Conservation (phyloP, 2,113 vertebrate species). For the Gnathonemus echidnorhynchus region DNA sequence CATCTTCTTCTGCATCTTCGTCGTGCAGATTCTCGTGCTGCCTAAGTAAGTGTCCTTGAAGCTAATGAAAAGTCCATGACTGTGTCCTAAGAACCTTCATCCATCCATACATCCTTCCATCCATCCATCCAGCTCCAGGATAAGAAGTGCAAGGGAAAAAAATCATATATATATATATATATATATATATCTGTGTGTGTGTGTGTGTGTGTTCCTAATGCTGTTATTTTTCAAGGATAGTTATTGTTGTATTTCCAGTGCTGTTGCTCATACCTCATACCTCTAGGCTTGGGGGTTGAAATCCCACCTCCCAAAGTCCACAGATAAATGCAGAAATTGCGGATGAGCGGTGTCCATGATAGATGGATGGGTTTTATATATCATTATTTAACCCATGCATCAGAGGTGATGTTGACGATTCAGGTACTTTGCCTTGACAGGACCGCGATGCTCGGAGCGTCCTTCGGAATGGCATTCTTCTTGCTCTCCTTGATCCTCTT, state of each 20-base stretch:
- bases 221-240: neutral
- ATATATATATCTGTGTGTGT: neutral
- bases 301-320: neutral
- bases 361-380: neutral
- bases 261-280: neutral
- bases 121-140: neutral
- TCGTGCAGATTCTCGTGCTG: constrained; percentile 88
- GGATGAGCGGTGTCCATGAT: neutral
- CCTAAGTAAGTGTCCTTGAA: constrained; percentile 76
- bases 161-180: too few species aligned
- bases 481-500: constrained; percentile 83
- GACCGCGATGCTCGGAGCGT: constrained; percentile 79
- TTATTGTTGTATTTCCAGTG: neutral
- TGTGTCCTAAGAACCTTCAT: neutral
- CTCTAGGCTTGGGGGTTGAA: neutral
- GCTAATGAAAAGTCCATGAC: neutral
- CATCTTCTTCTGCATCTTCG: constrained; percentile 94
- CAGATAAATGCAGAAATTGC: neutral
- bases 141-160: neutral
- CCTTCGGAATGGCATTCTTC: constrained; percentile 83
- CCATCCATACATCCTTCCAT: neutral
- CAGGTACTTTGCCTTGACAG: constrained; percentile 46
- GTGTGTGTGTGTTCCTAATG: too few species aligned
- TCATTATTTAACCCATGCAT: neutral
- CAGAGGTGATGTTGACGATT: neutral